phyloP scores from a whole-genome alignment of 2,113 vertebrate genomes.

The Zapornia atra region DNA sequence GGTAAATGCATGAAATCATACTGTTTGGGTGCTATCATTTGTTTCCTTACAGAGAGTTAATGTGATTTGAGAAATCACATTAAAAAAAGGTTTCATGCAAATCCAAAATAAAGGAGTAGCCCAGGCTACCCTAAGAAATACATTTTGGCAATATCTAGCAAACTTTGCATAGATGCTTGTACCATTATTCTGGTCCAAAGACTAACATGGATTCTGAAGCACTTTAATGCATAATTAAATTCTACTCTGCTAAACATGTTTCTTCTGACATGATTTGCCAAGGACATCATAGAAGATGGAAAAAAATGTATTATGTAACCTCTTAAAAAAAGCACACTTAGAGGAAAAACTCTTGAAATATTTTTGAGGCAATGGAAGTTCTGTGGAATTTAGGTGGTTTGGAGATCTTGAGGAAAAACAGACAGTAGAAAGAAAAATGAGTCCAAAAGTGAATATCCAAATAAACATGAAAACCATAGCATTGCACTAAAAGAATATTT shows the following conservation, averaged over 20 bases:
- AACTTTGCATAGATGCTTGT: neutral
- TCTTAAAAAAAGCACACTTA: neutral
- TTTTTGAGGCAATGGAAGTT: neutral
- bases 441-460: neutral
- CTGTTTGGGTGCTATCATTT: neutral
- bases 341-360: neutral
- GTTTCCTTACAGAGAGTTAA: neutral
- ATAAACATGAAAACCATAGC: neutral
- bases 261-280: neutral
- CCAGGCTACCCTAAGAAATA: neutral
- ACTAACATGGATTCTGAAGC: neutral
- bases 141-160: neutral
- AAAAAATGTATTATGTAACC: neutral
- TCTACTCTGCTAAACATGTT: neutral
- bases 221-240: slow-evolving; percentile 16
- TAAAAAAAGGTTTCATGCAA: neutral
- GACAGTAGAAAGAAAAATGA: neutral
- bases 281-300: neutral
- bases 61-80: neutral
- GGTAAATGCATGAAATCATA: neutral
- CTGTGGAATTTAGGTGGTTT: neutral
- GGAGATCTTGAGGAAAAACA: neutral
- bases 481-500: neutral
- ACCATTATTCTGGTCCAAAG: neutral
- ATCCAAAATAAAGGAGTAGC: neutral